Evolutionary conservation across 2,113 vertebrate genomes (phyloP), one percentile per base, ranked within the genome.

Genomic region (Barbus barbus): DNA sequence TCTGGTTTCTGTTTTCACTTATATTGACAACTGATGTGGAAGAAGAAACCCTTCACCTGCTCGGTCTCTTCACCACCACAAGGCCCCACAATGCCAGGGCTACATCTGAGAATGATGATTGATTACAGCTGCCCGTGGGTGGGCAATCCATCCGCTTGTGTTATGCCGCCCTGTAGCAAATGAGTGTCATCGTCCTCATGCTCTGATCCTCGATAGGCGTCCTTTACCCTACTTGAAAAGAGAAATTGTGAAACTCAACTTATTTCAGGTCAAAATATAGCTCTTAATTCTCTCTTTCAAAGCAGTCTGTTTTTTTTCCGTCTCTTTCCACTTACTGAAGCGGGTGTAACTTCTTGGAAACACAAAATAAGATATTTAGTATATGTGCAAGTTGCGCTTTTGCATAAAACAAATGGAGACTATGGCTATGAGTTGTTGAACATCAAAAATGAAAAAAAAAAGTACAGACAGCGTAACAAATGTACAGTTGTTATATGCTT

Each of bases 1-100:
- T 33, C 84, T 83, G 83, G 90, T 93, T 93, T 93, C 91, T 92
- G 90, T 90, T 94, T 93, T 94, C 90, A 87, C 83, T 93, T 83
- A 91, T 92, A 91, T 92, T 92, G 88, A 89, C 79, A 28, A 16
- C 41, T 41, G 82, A 77, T 81, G 48, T 85, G 88, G 89, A 92
- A 91, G 91, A 87, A 73, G 89, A 92, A 90, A 84, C 78, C 20
- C 41, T 79, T 92, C 87, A 90, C 90, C 89, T 91, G 90, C 90
- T 91, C 86, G 61, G 11, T 83, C 78, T 81, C 8, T 77, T 61
- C 74, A 61, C 85, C 84, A 53, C 77, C 78, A 76, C 88, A 87
- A 87, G 86, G 85, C 88, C 89, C 85, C 78, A 85, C 85, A 81
- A 79, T 9, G 86, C 85, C 90, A 89, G 33, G 79, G 36, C 74